phyloP scores from a whole-genome alignment of 1,140 invertebrate species.

The Pissodes strobi region DNA sequence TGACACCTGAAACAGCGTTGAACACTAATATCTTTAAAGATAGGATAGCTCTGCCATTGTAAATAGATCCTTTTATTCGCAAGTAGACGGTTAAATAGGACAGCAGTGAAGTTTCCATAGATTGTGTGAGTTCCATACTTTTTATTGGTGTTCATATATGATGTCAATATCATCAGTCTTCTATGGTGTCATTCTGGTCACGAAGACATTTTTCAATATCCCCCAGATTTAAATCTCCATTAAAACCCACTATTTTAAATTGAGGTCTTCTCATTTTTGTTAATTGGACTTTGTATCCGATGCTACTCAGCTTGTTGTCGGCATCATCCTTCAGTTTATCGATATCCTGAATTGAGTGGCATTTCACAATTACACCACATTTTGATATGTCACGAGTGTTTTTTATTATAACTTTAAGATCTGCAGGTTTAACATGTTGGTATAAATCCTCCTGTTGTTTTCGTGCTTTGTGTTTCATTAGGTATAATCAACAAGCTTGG shows the following conservation, averaged over 20 bases:
- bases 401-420: background rate
- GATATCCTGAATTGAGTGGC: background rate
- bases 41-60: slow-evolving; percentile 1
- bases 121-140: slow-evolving; percentile 1
- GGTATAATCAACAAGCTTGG: background rate
- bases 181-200: background rate
- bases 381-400: slow-evolving; percentile 1
- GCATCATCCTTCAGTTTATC: background rate
- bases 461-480: background rate
- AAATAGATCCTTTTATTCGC: background rate
- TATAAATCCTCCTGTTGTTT: background rate
- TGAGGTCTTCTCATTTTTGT: slow-evolving; percentile 5
- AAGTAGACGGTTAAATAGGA: background rate
- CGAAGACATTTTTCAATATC: background rate
- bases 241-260: background rate
- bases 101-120: background rate
- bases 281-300: background rate
- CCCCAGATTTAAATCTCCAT: background rate
- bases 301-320: background rate
- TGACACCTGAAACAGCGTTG: slow-evolving; percentile 3
- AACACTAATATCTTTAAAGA: background rate
- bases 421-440: background rate
- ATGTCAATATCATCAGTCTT: background rate
- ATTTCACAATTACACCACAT: background rate
- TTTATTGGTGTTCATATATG: background rate